A percentile compares a stretch with the other conserved stretches of the same genome.
phyloP scores from a whole-genome alignment of 2,113 vertebrate species.

The Pelvicachromis taeniatus region DNA sequence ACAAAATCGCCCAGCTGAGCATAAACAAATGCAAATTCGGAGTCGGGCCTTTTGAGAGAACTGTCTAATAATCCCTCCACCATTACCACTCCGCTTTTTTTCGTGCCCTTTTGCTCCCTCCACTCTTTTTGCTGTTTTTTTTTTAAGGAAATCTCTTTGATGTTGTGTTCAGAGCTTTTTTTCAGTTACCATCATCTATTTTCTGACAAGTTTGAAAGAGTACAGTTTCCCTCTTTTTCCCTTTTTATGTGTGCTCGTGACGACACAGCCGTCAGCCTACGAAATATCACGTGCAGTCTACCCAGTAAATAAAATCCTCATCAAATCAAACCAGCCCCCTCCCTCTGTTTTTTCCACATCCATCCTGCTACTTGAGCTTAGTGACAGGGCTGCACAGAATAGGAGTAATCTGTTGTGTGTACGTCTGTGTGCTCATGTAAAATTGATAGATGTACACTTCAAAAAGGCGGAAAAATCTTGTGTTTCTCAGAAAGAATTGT shows the following conservation, averaged over 20 bases:
- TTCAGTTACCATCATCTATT: constrained; percentile 21
- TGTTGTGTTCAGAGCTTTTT: constrained; percentile 77
- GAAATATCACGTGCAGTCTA: constrained; percentile 17
- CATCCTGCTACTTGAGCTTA: not conserved
- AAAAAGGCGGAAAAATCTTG: not conserved
- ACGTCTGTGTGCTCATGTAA: not conserved
- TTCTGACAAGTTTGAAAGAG: constrained; percentile 39
- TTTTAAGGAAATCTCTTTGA: constrained; percentile 68
- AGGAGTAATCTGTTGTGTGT: not conserved
- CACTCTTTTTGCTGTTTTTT: constrained; percentile 29
- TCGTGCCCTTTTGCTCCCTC: constrained; percentile 36
- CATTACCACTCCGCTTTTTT: not conserved
- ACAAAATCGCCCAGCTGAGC: constrained; percentile 64
- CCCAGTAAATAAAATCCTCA: constrained; percentile 30
- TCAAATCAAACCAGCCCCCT: constrained; percentile 17
- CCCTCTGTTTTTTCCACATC: not conserved
- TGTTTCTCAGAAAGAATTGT: not conserved
- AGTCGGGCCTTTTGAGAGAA: constrained; percentile 41
- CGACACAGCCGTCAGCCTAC: not conserved
- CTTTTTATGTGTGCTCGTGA: not conserved
- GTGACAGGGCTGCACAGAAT: not conserved
- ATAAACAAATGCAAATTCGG: constrained; percentile 78
- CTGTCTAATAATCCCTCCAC: constrained; percentile 68
- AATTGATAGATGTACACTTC: not conserved
- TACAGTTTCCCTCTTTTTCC: not conserved